Conservation (phyloP, 2,113 vertebrate species). For the Setophaga coronata region DNA sequence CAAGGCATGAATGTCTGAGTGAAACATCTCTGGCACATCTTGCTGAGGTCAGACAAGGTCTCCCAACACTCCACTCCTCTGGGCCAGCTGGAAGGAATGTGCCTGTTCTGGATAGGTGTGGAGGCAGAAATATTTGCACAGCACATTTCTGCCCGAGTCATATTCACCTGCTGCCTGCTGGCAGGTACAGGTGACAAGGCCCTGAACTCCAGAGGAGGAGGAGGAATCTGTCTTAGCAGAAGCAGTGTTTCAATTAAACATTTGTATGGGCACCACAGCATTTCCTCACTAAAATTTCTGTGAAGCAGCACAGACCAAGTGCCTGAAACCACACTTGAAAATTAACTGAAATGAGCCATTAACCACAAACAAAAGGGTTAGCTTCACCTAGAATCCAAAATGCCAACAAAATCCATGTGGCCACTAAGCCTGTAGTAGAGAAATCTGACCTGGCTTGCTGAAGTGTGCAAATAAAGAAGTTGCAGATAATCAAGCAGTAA, state of each 20-base stretch:
- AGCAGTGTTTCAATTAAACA: neutral
- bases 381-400: neutral
- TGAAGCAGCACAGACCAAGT: neutral
- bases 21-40: neutral
- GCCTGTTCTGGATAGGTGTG: accelerated
- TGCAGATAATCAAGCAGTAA: neutral
- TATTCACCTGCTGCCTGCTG: neutral
- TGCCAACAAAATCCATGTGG: neutral
- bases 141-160: neutral
- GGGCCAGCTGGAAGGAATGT: neutral
- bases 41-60: neutral
- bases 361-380: neutral
- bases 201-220: neutral
- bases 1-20: neutral
- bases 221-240: neutral
- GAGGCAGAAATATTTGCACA: neutral
- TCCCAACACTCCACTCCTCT: neutral
- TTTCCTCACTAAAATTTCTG: neutral
- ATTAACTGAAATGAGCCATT: neutral
- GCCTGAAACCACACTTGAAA: neutral
- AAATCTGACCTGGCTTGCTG: neutral
- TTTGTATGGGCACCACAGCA: accelerated
- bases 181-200: neutral
- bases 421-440: neutral
- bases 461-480: neutral